A percentile compares a stretch with the other conserved stretches of the same genome.
phyloP scores from a whole-genome alignment of 2,797 vertebrate genomes.

The Cyclopterus lumpus region DNA sequence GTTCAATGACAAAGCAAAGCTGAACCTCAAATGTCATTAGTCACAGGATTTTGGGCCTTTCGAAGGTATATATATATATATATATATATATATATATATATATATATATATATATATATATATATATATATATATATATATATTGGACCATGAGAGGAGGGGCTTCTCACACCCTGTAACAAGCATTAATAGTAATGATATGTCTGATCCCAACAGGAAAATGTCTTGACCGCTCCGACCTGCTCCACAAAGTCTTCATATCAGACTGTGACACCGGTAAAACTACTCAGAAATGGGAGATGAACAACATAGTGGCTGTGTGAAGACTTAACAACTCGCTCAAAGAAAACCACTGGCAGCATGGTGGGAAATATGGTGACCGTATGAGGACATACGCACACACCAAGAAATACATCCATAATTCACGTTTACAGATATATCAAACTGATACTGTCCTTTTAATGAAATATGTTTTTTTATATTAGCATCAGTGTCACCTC shows the following conservation, averaged over 20 bases:
- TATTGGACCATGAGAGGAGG: neutral
- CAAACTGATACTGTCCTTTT: conserved; percentile 22
- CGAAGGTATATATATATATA: too few species aligned
- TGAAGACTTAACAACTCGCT: conserved; percentile 72
- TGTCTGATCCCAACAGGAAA: conserved; percentile 64
- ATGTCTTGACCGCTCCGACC: conserved; percentile 92
- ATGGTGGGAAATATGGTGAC: neutral
- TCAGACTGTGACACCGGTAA: conserved; percentile 93
- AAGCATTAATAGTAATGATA: neutral
- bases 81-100: too few species aligned
- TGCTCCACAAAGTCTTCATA: conserved; percentile 95
- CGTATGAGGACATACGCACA: conserved; percentile 17
- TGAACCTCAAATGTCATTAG: too few species aligned
- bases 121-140: too few species aligned
- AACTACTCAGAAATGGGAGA: conserved; percentile 96
- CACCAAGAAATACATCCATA: conserved; percentile 30
- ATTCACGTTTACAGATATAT: conserved; percentile 33
- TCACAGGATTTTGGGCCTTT: too few species aligned
- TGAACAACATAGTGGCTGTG: conserved; percentile 96
- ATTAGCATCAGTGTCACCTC: conserved; percentile 5
- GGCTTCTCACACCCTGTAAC: neutral
- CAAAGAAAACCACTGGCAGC: conserved; percentile 13
- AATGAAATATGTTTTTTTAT: conserved; percentile 4
- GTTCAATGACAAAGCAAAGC: too few species aligned
- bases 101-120: too few species aligned